Conservation (phyloP, 2,797 vertebrate species). For the Urophycis tenuis region DNA sequence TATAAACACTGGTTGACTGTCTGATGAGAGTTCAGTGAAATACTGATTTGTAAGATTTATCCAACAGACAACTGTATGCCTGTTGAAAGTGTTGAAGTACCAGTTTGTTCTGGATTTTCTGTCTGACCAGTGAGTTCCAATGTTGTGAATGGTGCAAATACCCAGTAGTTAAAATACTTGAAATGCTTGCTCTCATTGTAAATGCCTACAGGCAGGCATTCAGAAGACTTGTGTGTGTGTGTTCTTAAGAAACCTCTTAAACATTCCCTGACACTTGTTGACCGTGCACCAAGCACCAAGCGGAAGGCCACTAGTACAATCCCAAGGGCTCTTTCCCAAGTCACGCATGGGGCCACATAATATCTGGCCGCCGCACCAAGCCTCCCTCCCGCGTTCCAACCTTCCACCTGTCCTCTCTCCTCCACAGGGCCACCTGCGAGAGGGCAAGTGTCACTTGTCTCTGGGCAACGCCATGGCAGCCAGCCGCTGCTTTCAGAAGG, state of each 20-base stretch:
- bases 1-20: neutral
- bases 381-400: neutral
- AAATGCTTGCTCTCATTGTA: too few species aligned
- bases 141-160: too few species aligned
- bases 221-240: neutral
- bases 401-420: neutral
- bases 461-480: slow-evolving; percentile 92
- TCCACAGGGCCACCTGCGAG: slow-evolving; percentile 85
- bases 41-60: neutral
- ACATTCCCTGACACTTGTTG: neutral
- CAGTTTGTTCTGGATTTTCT: too few species aligned
- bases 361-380: neutral
- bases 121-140: neutral
- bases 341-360: neutral
- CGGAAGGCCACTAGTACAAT: neutral
- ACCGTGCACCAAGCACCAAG: neutral
- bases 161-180: too few species aligned
- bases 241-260: neutral
- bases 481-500: slow-evolving; percentile 86
- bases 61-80: too few species aligned
- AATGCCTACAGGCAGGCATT: too few species aligned
- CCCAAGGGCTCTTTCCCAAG: neutral
- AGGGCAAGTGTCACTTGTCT: slow-evolving; percentile 91
- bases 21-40: neutral
- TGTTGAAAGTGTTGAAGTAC: neutral